Percentiles rank a stretch among this genome's conserved stretches.
Evolutionary conservation across 2,113 vertebrate genomes (phyloP).

Genomic region (Ictalurus furcatus): DNA sequence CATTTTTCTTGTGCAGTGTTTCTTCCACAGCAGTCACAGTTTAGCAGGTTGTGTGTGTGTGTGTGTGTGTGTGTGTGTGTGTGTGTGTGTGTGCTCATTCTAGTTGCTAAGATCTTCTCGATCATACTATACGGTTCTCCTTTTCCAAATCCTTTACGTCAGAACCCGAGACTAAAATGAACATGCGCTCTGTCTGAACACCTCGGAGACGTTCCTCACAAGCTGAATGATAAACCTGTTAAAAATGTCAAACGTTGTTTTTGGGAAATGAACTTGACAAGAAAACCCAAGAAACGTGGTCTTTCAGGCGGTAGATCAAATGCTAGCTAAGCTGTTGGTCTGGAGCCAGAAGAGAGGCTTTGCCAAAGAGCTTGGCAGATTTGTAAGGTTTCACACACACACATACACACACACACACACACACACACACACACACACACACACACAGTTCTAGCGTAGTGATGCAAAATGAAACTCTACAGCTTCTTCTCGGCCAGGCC

Average conservation of each 20-base stretch:
- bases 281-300: not conserved
- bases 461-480: not conserved
- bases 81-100: too few relatives aligned
- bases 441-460: not conserved
- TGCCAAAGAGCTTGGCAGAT: constrained; percentile 22
- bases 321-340: constrained; percentile 17
- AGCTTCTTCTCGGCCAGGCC: not conserved
- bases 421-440: not conserved
- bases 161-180: too few relatives aligned
- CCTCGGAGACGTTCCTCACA: not conserved
- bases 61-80: too few relatives aligned
- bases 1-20: too few relatives aligned
- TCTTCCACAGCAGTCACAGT: too few relatives aligned
- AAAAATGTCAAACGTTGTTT: not conserved
- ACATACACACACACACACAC: not conserved
- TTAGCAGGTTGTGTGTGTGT: too few relatives aligned
- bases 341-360: not conserved
- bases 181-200: too few relatives aligned
- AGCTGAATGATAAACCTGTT: not conserved
- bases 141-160: not conserved
- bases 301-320: constrained; percentile 6
- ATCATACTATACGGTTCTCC: not conserved
- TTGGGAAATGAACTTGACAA: not conserved
- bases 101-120: not conserved
- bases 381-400: not conserved